phyloP scores from a whole-genome alignment of 2,113 vertebrate species.

The Paralichthys olivaceus region DNA sequence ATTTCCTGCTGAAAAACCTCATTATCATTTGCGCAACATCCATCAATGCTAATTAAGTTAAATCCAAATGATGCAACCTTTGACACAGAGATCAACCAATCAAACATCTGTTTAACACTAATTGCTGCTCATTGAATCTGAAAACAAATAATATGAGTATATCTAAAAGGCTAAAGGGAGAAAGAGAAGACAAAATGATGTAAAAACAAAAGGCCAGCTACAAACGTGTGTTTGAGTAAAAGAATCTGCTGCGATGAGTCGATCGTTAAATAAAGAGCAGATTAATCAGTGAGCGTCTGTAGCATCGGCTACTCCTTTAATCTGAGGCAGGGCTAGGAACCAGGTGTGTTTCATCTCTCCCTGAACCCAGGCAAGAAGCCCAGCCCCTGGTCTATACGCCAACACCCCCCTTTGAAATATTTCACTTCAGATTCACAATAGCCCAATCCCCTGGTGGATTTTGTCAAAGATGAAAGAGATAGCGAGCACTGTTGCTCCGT shows the following conservation, averaged over 20 bases:
- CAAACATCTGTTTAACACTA: conserved; percentile 5
- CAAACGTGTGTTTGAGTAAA: conserved; percentile 19
- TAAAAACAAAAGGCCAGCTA: conserved; percentile 30
- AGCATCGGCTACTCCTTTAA: conserved; percentile 53
- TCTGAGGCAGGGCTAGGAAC: conserved; percentile 57
- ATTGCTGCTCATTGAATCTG: conserved; percentile 1
- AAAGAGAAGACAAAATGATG: conserved; percentile 1
- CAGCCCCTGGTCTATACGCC: conserved; percentile 54
- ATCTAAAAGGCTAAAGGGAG: not conserved
- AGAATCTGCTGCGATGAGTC: conserved; percentile 41
- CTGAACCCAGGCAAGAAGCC: conserved; percentile 60
- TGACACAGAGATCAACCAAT: conserved; percentile 29
- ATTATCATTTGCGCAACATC: conserved; percentile 4
- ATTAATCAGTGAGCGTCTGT: conserved; percentile 49
- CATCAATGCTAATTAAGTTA: conserved; percentile 19
- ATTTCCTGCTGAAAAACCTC: conserved; percentile 13
- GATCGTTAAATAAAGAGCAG: conserved; percentile 59
- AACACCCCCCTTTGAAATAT: conserved; percentile 79
- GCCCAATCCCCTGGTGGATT: conserved; percentile 75
- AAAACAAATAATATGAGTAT: conserved; percentile 15
- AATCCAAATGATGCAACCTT: conserved; percentile 30
- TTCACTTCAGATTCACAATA: conserved; percentile 80
- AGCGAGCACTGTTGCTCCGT: conserved; percentile 74
- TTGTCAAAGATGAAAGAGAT: conserved; percentile 82
- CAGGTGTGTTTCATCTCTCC: conserved; percentile 75